These are phyloP conservation scores for Apodemus agrarius DNA, from an alignment of 2,797 vertebrate species.

Conservation along the genomic window DNA sequence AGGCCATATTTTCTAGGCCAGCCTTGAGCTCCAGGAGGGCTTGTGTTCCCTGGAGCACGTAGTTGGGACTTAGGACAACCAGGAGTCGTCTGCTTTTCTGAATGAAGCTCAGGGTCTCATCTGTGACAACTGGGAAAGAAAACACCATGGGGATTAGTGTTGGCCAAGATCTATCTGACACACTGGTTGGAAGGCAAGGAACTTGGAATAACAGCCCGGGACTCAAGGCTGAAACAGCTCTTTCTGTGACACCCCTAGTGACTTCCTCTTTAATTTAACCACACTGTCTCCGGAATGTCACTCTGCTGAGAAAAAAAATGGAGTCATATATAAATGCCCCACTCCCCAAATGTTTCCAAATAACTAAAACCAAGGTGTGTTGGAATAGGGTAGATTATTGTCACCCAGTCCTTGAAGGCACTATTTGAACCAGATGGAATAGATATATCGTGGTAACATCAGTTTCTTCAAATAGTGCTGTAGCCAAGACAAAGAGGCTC, in stretches of 20 bases:
- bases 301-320: slow-evolving; percentile 3
- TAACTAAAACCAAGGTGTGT: neutral
- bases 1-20: slow-evolving; percentile 95
- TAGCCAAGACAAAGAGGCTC: neutral
- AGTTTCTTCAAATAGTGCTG: neutral
- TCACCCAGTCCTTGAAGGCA: neutral
- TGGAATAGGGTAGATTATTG: neutral
- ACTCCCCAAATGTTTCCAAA: neutral
- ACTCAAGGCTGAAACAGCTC: neutral
- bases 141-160: slow-evolving; percentile 86
- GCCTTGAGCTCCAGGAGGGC: slow-evolving; percentile 97
- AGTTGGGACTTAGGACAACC: slow-evolving; percentile 95
- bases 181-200: neutral
- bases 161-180: slow-evolving; percentile 1
- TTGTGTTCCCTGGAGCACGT: slow-evolving; percentile 94
- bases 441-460: neutral
- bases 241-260: neutral
- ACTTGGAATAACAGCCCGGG: neutral
- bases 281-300: neutral
- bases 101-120: slow-evolving; percentile 97
- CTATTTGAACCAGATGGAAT: neutral
- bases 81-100: slow-evolving; percentile 95
- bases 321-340: neutral
- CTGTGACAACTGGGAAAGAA: slow-evolving; percentile 95
- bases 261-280: neutral